Evolutionary conservation across 2,113 vertebrate species (phyloP), one percentile per base, ranked within the genome.

Genomic region (Pangasianodon gigas): DNA sequence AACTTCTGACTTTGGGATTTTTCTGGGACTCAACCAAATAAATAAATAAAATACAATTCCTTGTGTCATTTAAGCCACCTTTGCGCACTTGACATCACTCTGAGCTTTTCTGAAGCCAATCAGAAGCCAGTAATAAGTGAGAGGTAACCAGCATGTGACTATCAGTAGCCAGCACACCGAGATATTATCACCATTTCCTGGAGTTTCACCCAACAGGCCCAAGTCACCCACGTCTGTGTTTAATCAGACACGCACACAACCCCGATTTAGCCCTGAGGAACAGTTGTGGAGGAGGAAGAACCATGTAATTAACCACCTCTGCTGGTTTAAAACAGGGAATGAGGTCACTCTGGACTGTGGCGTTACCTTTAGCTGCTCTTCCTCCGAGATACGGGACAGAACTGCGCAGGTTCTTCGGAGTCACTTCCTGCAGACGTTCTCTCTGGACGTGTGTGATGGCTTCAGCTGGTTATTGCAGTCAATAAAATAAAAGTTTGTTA

Each of bases 251-350:
- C 4, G 6, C 58, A 62, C 16, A 62, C 58, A 74, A 80, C 80
- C 89, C 88, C 67, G 52, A 90, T 91, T 90, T 92, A 90, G 87
- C 83, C 84, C 44, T 46, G 51, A 77, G 84, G 89, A 87, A 62
- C 75, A 69, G 89, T 90, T 81, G 65, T 62, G 62, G 41, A 91
- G 91, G 82, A 82, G 52, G 85, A 91, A 86, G 88, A 44, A 84
- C 37, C 26, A n/a, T 48, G 84, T 90, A 79, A 92, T 92, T 92
- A 90, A 21, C 84, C 91, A 87, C 91, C 91, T 90, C 84, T 88
- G 81, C 77, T 62, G 48, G n/a, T 51, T 84, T 79, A 89, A 89
- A 92, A 51, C 56, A 84, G 77, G 58, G 32, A 80, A 89, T 90
- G 83, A 90, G 58, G 60, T 92, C 87, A 90, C 71, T 58, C 18